Conservation (phyloP, 1,140 invertebrate genomes). For the Portunus trituberculatus region DNA sequence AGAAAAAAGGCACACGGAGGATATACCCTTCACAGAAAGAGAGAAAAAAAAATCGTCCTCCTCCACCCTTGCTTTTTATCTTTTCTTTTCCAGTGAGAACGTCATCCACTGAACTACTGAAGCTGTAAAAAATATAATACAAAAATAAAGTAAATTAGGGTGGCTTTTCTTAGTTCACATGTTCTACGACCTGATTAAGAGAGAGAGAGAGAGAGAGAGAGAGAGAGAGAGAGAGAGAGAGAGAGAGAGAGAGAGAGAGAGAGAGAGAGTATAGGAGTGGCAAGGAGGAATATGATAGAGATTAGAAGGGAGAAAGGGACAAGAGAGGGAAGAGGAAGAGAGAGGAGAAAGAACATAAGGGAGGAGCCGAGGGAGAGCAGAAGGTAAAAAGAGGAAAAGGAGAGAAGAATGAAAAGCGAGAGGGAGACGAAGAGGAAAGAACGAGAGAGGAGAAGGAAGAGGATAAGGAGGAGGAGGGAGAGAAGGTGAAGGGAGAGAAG, state of each 20-base stretch:
- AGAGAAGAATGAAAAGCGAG: too few relatives aligned
- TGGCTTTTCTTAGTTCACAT: background rate
- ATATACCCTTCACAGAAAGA: background rate
- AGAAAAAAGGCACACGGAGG: background rate
- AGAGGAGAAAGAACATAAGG: too few relatives aligned
- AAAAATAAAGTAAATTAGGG: slow-evolving; percentile 12
- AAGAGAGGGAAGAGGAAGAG: background rate
- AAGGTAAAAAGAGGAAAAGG: too few relatives aligned
- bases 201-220: background rate
- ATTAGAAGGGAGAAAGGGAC: background rate
- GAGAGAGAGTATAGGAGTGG: background rate
- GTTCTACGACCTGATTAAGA: background rate
- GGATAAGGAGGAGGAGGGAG: too few relatives aligned
- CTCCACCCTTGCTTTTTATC: background rate
- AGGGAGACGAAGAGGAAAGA: too few relatives aligned
- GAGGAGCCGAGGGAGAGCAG: too few relatives aligned
- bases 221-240: background rate
- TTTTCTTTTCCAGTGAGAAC: background rate
- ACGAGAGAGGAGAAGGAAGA: too few relatives aligned
- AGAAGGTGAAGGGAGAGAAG: too few relatives aligned
- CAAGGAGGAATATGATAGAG: background rate
- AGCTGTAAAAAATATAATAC: background rate
- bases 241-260: background rate
- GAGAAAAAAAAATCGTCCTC: background rate
- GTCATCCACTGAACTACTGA: background rate